Evolutionary conservation across 2,113 vertebrate genomes (phyloP), one percentile per base, ranked within the genome.

Genomic region (Alces alces): DNA sequence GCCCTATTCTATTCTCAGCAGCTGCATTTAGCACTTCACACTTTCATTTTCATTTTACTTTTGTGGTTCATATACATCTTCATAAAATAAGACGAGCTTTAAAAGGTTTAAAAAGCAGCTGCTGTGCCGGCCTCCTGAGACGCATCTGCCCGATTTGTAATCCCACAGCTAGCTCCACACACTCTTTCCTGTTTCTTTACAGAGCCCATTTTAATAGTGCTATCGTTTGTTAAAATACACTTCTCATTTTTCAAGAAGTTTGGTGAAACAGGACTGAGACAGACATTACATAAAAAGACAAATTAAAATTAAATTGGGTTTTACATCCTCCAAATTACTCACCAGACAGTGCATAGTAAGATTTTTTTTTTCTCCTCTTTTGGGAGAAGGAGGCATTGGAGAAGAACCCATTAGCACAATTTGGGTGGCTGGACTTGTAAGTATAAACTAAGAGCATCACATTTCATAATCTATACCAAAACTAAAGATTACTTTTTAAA

Each of bases 21-120:
- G 94, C 91, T 91, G 76, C 58, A 91, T 86, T 96, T 94, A 94
- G 97, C 88, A 94, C 79, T 79, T 96, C 45, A 50, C 2, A 14
- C 60, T 92, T 90, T 61, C 85, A 89, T 98, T 95, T 95, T 95
- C 92, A 97, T 70, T 96, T 92, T 91, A 91, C 93, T 95, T 97
- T 36, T 64, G 93, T 66, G 66, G 45, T 82, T 95, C 96, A 92
- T 79, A 94, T 91, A 95, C 86, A 93, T 94, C 91, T 96, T 89
- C 83, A 89, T 96, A 96, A 97, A 97, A 93, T 93, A 93, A 98
- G 97, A 97, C 0, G 5, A 96, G 92, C 60, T 86, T 91, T 95
- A 86, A 95, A 95, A 66, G 93, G 70, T 95, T 93, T 96, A 86
- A 66, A 85, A 93, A 93, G 97, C 93, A 94, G 94, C 95, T 95